phyloP scores from a whole-genome alignment of 2,797 vertebrate genomes.

The Apogon hyalosoma region DNA sequence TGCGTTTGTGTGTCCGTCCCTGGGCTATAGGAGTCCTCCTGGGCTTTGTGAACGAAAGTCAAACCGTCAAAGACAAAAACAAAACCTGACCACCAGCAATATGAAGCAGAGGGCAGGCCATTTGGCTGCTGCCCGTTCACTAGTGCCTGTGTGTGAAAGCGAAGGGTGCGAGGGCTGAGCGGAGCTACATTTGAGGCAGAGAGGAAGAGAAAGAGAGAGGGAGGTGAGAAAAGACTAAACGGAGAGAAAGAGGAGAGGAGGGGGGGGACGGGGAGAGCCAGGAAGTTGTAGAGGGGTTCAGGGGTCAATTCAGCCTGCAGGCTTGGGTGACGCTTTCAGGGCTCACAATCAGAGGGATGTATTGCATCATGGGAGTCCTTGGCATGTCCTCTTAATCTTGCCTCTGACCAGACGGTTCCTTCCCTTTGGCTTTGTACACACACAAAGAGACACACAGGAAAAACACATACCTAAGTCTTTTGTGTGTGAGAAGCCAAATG shows the following conservation, averaged over 20 bases:
- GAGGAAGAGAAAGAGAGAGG: slow-evolving; percentile 23
- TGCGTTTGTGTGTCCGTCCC: slow-evolving; percentile 67
- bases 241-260: slow-evolving; percentile 25
- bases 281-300: slow-evolving; percentile 65
- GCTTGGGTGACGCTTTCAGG: slow-evolving; percentile 60
- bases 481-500: slow-evolving; percentile 32
- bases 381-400: slow-evolving; percentile 75
- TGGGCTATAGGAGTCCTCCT: slow-evolving; percentile 77
- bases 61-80: slow-evolving; percentile 82
- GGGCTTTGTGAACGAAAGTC: slow-evolving; percentile 81
- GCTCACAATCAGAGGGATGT: slow-evolving; percentile 51
- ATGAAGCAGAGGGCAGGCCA: slow-evolving; percentile 80
- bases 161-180: slow-evolving; percentile 42
- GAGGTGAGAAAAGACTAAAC: slow-evolving; percentile 42
- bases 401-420: slow-evolving; percentile 69
- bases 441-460: slow-evolving; percentile 29
- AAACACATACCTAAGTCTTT: slow-evolving; percentile 53
- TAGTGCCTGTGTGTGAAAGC: slow-evolving; percentile 55
- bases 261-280: slow-evolving; percentile 38
- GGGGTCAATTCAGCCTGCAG: slow-evolving; percentile 75
- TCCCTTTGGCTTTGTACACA: slow-evolving; percentile 60
- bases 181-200: slow-evolving; percentile 36
- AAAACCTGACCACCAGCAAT: slow-evolving; percentile 83
- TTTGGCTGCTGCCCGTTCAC: slow-evolving; percentile 73
- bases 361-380: slow-evolving; percentile 79